phyloP scores from a whole-genome alignment of 2,888 invertebrate species.

The Lissocephala sabroskyi region DNA sequence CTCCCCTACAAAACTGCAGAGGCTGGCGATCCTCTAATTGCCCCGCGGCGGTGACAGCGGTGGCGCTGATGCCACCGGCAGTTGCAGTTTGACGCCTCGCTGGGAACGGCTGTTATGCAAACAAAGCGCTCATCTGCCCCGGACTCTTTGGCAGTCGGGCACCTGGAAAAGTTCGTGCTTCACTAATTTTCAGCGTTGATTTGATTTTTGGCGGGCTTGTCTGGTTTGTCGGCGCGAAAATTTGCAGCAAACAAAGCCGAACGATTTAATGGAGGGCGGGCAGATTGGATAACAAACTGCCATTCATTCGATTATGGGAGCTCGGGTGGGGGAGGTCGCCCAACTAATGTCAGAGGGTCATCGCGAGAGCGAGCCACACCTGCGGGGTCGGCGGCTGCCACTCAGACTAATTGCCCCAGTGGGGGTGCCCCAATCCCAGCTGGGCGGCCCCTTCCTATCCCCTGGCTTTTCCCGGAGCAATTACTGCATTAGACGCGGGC shows the following conservation, averaged over 20 bases:
- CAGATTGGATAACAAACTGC: neutral
- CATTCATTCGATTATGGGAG: neutral
- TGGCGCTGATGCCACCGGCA: too few species aligned
- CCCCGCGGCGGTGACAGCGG: too few species aligned
- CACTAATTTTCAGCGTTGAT: conserved; percentile 8
- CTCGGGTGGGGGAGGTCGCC: neutral
- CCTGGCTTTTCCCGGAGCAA: too few species aligned
- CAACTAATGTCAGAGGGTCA: conserved; percentile 1
- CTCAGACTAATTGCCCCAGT: conserved; percentile 51
- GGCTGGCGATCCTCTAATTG: conserved; percentile 4
- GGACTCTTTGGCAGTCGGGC: neutral
- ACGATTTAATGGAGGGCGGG: conserved; percentile 23
- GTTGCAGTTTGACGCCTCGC: conserved; percentile 10
- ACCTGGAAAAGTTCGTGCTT: conserved; percentile 12
- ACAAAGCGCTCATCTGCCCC: neutral
- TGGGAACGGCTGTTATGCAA: neutral
- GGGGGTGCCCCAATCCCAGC: neutral
- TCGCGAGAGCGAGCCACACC: conserved; percentile 26
- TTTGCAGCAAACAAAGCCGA: conserved; percentile 7
- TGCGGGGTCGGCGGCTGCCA: conserved; percentile 20
- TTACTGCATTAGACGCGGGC: too few species aligned
- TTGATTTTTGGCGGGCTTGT: neutral
- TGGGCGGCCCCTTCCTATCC: neutral
- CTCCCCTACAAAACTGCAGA: conserved; percentile 48
- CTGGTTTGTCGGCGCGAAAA: conserved; percentile 4